Percentiles rank a stretch among this genome's conserved stretches.
Conservation (phyloP, 2,888 invertebrate species). For the Drosophila mayaguana region DNA sequence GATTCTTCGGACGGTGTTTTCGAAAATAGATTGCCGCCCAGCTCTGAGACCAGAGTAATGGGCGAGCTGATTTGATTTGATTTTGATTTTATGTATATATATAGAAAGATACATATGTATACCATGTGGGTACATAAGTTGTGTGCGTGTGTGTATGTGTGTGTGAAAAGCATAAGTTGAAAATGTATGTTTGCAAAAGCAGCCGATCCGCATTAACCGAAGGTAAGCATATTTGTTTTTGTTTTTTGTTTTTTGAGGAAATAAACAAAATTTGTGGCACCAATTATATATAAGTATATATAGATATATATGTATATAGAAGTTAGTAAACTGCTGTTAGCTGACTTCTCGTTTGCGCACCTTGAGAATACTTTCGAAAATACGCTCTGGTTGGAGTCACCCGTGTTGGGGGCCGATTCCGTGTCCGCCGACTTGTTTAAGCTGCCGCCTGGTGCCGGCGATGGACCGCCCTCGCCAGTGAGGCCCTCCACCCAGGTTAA, state of each 20-base stretch:
- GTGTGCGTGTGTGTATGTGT: constrained; percentile 28
- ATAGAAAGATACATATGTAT: constrained; percentile 5
- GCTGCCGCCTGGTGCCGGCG: constrained; percentile 84
- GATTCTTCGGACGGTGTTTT: constrained; percentile 96
- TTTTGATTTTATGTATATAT: constrained; percentile 26
- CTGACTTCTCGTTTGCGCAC: constrained; percentile 85
- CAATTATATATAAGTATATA: constrained; percentile 49
- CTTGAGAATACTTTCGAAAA: constrained; percentile 97
- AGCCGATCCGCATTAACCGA: constrained; percentile 81
- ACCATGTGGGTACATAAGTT: constrained; percentile 17
- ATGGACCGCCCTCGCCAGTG: constrained; percentile 90
- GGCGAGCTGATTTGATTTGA: constrained; percentile 89
- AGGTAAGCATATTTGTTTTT: constrained; percentile 64
- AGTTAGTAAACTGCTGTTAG: constrained; percentile 24
- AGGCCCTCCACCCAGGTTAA: constrained; percentile 96
- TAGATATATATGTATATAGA: constrained; percentile 59
- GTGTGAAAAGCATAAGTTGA: constrained; percentile 50
- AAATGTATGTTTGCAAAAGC: constrained; percentile 65
- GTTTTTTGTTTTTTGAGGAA: constrained; percentile 51
- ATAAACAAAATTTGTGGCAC: constrained; percentile 65
- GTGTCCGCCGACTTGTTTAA: constrained; percentile 82
- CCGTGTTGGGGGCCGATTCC: constrained; percentile 85
- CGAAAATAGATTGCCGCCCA: constrained; percentile 97
- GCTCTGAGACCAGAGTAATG: constrained; percentile 96
- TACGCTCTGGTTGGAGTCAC: constrained; percentile 89